Evolutionary conservation across 2,888 invertebrate species (phyloP), one percentile per base, ranked within the genome.

Genomic region (Euclidia mi): DNA sequence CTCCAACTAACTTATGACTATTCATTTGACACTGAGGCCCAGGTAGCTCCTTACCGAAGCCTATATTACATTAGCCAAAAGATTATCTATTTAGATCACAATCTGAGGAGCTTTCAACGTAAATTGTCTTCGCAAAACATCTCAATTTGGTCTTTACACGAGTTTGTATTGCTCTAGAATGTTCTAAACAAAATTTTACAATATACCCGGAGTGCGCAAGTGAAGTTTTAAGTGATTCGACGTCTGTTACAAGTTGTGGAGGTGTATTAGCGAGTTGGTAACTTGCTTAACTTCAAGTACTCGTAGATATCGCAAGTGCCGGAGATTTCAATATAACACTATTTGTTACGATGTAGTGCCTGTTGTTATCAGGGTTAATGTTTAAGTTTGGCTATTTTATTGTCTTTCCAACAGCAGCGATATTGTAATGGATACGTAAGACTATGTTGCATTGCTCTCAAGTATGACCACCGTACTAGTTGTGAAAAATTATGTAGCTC

Each of bases 161-260:
- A 37, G 17, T 37, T 37, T 17, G 17, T 37, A 37, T 10, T 37
- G 17, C 10, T 3, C 17, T 15, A n/a, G 17, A 2, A 34, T 37
- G 17, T 17, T 77, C 71, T 65, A 75, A 34, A 34, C 34, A 34
- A 34, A 34, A 34, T 34, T 34, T 12, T 14, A 12, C 14, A 34
- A 12, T 34, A 34, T 34, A 34, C 34, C 14, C 38, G n/a, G 32
- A 17, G 43, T 52, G 44, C 40, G 3, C 47, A 7, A 37, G 38
- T 45, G 25, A 48, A 46, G 34, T 50, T 50, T 35, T 3, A 43
- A 48, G 35, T 40, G 11, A 51, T 51, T 29, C 14, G 20, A 32
- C 34, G 37, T 37, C 11, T 37, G 17, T 28, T 7, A 28, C 14
- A 35, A 15, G 14, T 35, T 25, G 2, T 7, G 11, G 25, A 35